Base-by-base conservation (phyloP, 2,888 invertebrate genomes). In the Ommatoiulus sabulosus region DNA sequence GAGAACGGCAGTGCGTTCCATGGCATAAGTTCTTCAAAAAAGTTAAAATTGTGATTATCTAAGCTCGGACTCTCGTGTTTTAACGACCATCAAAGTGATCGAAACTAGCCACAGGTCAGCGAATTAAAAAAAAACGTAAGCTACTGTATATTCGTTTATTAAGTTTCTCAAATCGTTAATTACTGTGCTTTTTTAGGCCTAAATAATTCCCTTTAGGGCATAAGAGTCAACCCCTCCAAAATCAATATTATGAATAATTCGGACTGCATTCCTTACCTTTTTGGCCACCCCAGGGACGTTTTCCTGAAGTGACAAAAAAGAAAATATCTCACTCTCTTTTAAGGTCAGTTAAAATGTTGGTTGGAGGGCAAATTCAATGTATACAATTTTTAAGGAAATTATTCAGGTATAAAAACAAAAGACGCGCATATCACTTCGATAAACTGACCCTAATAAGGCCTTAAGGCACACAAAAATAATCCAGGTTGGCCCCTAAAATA, bases 251-350 rank as follows among this genome's bases (percentile, higher is more conserved):
- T 87, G 57, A 20, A 24, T 52, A 52, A 35, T 52, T 52, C 17
- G 57, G 63, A 87, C 87, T 48, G 44, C 52, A 43, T 20, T 87
- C 24, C 87, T 87, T 87, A 87, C 87, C 87, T 87, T 87, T 87
- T 57, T 52, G 63, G 87, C 63, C 87, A 87, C 87, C 87, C 87
- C 87, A 57, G 87, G 87, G 57, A 44, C 87, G 87, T 57, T 63
- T 87, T 87, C 87, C 87, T 87, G 87, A 87, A 87, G 87, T 46
- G 48, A 87, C 87, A 87, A 87, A 87, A 87, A 63, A 87, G 63
- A 87, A 87, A 57, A 87, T 52, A 87, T 87, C 57, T 87, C 52
- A 87, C 87, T 87, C 15, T 87, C 44, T 87, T 24, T 35, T 57
- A 43, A 52, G 87, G 87, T 43, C 43, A 87, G 44, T 44, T 0